Evolutionary conservation across 2,888 invertebrate genomes (phyloP).

Genomic region (Penaeus monodon): DNA sequence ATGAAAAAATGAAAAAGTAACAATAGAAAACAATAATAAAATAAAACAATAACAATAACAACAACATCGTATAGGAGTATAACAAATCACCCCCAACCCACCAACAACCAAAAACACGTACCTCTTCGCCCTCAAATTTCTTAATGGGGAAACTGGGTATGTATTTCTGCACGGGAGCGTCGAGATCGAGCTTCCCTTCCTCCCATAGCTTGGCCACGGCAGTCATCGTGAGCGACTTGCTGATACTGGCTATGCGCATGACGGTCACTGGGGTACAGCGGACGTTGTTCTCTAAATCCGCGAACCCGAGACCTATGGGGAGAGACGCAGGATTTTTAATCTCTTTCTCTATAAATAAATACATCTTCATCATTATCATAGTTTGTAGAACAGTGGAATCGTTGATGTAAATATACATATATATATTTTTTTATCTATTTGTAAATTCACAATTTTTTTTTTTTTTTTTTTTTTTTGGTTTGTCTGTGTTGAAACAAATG

Average conservation of each 20-base stretch:
- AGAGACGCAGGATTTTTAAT: too few species aligned
- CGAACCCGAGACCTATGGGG: slow-evolving; percentile 72
- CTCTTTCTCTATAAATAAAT: too few species aligned
- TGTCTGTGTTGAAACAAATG: too few species aligned
- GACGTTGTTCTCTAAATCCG: slow-evolving; percentile 74
- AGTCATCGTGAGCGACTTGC: slow-evolving; percentile 74
- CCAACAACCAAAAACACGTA: background rate
- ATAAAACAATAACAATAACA: background rate
- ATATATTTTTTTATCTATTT: too few species aligned
- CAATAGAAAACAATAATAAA: background rate
- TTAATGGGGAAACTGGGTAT: slow-evolving; percentile 72
- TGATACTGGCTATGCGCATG: slow-evolving; percentile 76
- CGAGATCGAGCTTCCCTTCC: slow-evolving; percentile 73
- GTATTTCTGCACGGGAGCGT: slow-evolving; percentile 73
- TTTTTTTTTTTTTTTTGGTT: too few species aligned
- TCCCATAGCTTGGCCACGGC: slow-evolving; percentile 73
- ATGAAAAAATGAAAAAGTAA: background rate
- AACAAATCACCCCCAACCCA: background rate
- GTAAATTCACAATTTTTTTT: too few species aligned
- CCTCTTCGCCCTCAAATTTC: slow-evolving; percentile 45
- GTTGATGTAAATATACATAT: too few species aligned
- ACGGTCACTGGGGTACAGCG: slow-evolving; percentile 71
- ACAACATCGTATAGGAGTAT: background rate
- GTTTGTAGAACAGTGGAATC: too few species aligned
- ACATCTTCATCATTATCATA: too few species aligned